Evolutionary conservation across 2,888 invertebrate genomes (phyloP).

Genomic region (Melieria crassipennis): DNA sequence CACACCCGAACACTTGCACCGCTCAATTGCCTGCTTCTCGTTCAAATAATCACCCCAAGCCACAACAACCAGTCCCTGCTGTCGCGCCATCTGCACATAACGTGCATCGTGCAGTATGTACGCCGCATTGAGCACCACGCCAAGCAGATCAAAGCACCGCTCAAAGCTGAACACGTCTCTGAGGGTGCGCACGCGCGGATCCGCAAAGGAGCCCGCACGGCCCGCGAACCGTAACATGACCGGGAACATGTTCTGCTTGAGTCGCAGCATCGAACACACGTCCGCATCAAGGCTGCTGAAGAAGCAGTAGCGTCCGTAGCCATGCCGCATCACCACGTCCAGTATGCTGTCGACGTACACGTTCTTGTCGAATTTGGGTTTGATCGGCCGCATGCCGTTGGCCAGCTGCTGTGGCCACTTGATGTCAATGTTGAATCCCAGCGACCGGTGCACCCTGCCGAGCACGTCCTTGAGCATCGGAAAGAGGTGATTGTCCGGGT

Average conservation of each 20-base stretch:
- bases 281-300: constrained; percentile 95
- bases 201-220: constrained; percentile 70
- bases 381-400: constrained; percentile 1
- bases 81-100: not conserved
- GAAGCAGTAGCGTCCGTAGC: constrained; percentile 81
- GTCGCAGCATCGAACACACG: constrained; percentile 87
- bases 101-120: constrained; percentile 71
- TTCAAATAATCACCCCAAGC: constrained; percentile 98
- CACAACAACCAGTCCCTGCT: constrained; percentile 80
- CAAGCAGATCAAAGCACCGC: constrained; percentile 80
- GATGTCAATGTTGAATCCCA: constrained; percentile 94
- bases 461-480: constrained; percentile 85
- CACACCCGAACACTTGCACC: constrained; percentile 84
- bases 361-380: constrained; percentile 78
- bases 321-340: constrained; percentile 80
- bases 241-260: constrained; percentile 95
- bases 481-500: constrained; percentile 73
- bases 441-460: constrained; percentile 78
- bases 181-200: constrained; percentile 80
- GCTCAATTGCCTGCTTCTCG: constrained; percentile 81
- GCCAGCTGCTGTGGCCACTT: constrained; percentile 91
- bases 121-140: constrained; percentile 89
- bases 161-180: constrained; percentile 84
- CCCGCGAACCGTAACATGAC: constrained; percentile 78
- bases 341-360: constrained; percentile 85